These are phyloP conservation scores for Falco biarmicus DNA, from an alignment of 2,797 vertebrate species.

Conservation along the genomic window DNA sequence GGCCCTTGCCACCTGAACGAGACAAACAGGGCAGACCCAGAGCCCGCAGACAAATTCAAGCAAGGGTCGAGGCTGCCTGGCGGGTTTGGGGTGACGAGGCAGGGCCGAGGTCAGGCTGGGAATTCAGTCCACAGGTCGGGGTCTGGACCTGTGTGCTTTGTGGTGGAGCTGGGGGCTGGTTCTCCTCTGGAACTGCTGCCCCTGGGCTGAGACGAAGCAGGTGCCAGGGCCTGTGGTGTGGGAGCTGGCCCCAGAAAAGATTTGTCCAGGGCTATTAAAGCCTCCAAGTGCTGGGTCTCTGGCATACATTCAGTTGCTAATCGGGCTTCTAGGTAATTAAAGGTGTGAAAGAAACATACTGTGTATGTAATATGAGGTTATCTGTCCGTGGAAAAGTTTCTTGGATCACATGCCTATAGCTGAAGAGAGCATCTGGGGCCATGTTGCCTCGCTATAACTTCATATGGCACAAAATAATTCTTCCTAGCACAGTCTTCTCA, in stretches of 20 bases:
- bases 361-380: not conserved
- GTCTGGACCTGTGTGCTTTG: accelerated
- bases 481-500: not conserved
- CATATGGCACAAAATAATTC: not conserved
- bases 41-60: not conserved
- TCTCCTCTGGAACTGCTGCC: not conserved
- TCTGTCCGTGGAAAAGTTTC: not conserved
- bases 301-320: not conserved
- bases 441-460: not conserved
- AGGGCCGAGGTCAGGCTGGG: not conserved
- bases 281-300: not conserved
- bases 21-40: not conserved
- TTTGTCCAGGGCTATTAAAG: not conserved
- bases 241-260: not conserved
- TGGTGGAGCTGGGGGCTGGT: not conserved
- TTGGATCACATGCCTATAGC: not conserved
- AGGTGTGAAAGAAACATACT: not conserved
- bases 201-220: not conserved
- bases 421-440: not conserved
- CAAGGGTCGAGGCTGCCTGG: not conserved
- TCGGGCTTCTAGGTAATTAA: not conserved
- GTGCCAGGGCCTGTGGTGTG: not conserved
- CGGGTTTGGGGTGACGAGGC: not conserved
- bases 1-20: not conserved
- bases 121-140: not conserved